phyloP scores from a whole-genome alignment of 2,888 invertebrate genomes.

The Pyrocoelia pectoralis region DNA sequence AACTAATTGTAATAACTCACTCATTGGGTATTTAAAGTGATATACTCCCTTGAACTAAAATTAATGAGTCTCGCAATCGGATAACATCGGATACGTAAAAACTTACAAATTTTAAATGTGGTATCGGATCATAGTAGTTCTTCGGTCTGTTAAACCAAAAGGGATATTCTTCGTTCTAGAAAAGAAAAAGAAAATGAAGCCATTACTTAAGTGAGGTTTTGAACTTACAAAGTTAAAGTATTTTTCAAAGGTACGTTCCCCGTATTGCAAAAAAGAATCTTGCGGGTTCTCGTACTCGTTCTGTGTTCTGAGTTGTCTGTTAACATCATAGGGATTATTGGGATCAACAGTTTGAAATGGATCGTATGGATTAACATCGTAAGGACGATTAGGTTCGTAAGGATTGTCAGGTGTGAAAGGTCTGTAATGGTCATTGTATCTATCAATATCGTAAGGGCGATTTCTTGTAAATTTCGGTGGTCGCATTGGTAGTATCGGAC shows the following conservation, averaged over 20 bases:
- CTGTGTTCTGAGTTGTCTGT: background rate
- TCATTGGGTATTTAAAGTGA: conserved; percentile 86
- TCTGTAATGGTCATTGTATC: conserved; percentile 25
- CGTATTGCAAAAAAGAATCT: conserved; percentile 8
- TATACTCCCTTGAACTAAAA: conserved; percentile 87
- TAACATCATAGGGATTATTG: conserved; percentile 8
- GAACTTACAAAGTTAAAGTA: conserved; percentile 77
- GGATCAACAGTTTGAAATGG: conserved; percentile 5
- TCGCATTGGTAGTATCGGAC: conserved; percentile 63
- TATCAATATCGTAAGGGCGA: conserved; percentile 22
- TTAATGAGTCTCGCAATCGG: no score
- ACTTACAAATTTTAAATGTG: conserved; percentile 78
- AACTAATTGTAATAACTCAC: conserved; percentile 74
- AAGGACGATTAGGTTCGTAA: conserved; percentile 15
- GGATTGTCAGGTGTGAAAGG: conserved; percentile 27
- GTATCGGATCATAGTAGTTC: conserved; percentile 67
- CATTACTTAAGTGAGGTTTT: background rate
- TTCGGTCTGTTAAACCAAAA: conserved; percentile 79
- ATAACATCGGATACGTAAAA: conserved; percentile 7
- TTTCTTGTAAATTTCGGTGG: conserved; percentile 13
- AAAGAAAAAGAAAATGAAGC: conserved; percentile 38
- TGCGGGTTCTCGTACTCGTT: background rate
- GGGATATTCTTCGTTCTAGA: conserved; percentile 78
- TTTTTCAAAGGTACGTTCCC: conserved; percentile 64
- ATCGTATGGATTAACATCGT: conserved; percentile 16